phyloP scores from a whole-genome alignment of 1,140 invertebrate genomes.

The Trichoplusia ni region DNA sequence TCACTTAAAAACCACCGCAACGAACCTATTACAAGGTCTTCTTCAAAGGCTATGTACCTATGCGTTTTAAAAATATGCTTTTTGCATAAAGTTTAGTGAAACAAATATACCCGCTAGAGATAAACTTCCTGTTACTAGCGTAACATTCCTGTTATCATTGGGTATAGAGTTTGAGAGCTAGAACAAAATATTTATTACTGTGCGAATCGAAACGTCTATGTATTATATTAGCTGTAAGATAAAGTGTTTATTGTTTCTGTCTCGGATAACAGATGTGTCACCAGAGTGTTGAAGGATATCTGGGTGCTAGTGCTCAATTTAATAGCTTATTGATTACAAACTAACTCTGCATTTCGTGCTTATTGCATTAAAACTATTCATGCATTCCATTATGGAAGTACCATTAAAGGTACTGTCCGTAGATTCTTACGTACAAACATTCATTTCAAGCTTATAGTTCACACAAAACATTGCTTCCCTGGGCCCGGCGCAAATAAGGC shows the following conservation, averaged over 20 bases:
- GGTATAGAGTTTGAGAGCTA: not conserved
- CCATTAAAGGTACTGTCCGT: not conserved
- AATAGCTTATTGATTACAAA: no score
- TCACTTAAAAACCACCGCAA: no score
- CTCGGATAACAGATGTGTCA: not conserved
- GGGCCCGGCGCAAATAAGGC: not conserved
- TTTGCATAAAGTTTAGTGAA: no score
- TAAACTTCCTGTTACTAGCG: no score
- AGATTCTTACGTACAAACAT: not conserved
- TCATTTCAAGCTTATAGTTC: not conserved
- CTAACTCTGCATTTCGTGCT: conserved; percentile 8
- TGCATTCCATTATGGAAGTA: conserved; percentile 27
- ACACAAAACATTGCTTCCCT: not conserved
- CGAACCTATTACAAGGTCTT: no score
- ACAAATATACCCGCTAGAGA: no score
- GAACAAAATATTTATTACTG: not conserved
- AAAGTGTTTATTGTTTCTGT: conserved; percentile 5
- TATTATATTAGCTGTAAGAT: conserved; percentile 2
- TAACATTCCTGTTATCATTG: conserved; percentile 13
- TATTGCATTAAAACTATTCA: not conserved
- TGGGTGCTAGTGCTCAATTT: not conserved
- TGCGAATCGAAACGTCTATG: not conserved
- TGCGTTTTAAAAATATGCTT: no score
- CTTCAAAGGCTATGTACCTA: no score
- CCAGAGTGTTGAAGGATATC: no score